phyloP scores from a whole-genome alignment of 2,888 invertebrate species.

The Drosophila affinis region DNA sequence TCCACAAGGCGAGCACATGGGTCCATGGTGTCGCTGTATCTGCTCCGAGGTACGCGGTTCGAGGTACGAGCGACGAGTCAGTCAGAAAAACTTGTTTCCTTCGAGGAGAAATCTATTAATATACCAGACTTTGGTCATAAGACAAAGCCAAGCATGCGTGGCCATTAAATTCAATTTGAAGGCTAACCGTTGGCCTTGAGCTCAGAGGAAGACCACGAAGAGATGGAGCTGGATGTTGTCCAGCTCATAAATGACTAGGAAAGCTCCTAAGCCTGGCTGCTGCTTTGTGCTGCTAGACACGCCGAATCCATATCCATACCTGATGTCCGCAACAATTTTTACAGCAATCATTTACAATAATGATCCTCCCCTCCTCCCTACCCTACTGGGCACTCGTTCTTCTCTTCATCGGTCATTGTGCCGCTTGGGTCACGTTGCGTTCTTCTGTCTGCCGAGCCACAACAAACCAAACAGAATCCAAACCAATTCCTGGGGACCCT shows the following conservation, averaged over 20 bases:
- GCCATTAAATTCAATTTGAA: conserved; percentile 80
- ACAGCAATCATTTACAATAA: conserved; percentile 78
- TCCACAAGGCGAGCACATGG: conserved; percentile 10
- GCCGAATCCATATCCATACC: conserved; percentile 57
- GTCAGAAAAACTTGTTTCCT: conserved; percentile 67
- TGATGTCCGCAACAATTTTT: conserved; percentile 64
- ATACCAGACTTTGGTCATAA: conserved; percentile 72
- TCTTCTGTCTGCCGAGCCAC: conserved; percentile 17
- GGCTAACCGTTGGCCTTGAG: conserved; percentile 77
- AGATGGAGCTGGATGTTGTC: conserved; percentile 37
- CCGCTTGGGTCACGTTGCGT: conserved; percentile 75
- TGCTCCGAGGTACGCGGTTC: background rate
- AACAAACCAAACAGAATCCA: conserved; percentile 27
- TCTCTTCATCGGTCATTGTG: conserved; percentile 66
- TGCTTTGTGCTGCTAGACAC: conserved; percentile 46
- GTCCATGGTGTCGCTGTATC: background rate
- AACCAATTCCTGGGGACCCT: background rate
- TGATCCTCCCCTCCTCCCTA: conserved; percentile 51
- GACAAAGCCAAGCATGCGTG: conserved; percentile 66
- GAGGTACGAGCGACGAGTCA: background rate
- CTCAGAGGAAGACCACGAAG: conserved; percentile 37
- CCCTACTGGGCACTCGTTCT: background rate
- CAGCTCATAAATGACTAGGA: conserved; percentile 33
- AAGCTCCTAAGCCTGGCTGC: conserved; percentile 26
- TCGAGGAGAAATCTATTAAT: conserved; percentile 72